Evolutionary conservation across 2,888 invertebrate genomes (phyloP).

Genomic region (Eugnorisma glareosa): DNA sequence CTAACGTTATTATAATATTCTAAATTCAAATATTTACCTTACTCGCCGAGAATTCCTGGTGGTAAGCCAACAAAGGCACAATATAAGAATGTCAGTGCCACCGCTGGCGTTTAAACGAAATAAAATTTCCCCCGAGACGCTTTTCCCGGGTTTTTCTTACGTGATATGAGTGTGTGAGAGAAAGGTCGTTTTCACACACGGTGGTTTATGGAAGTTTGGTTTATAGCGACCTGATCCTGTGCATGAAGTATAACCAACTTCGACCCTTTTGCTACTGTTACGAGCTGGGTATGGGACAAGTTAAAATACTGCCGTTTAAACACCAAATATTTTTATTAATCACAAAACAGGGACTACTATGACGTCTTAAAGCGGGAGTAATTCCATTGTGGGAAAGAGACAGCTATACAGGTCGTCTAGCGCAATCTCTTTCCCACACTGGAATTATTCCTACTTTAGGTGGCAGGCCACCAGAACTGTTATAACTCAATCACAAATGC

Average conservation of each 20-base stretch:
- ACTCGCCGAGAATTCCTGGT: slow-evolving; percentile 31
- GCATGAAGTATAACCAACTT: neutral
- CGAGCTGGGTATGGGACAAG: too few relatives aligned
- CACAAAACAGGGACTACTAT: too few relatives aligned
- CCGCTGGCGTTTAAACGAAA: slow-evolving; percentile 66
- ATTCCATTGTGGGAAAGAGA: too few relatives aligned
- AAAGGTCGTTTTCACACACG: slow-evolving; percentile 24
- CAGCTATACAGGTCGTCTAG: too few relatives aligned
- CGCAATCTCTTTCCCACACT: too few relatives aligned
- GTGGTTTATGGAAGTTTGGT: slow-evolving; percentile 24
- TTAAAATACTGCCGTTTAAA: too few relatives aligned
- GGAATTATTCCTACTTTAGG: too few relatives aligned
- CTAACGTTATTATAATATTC: slow-evolving; percentile 33
- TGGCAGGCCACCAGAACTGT: too few relatives aligned
- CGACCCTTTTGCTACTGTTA: neutral
- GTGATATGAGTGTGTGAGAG: slow-evolving; percentile 9
- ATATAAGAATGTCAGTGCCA: slow-evolving; percentile 59
- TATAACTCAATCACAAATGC: too few relatives aligned
- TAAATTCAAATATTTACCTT: slow-evolving; percentile 50
- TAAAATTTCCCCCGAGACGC: slow-evolving; percentile 69
- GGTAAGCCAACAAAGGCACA: slow-evolving; percentile 55
- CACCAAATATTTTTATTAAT: too few relatives aligned
- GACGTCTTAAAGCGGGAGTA: too few relatives aligned
- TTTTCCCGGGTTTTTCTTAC: slow-evolving; percentile 52
- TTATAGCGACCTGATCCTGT: neutral